Conservation (phyloP, 1,140 invertebrate genomes). For the Drosophila nebulosa region DNA sequence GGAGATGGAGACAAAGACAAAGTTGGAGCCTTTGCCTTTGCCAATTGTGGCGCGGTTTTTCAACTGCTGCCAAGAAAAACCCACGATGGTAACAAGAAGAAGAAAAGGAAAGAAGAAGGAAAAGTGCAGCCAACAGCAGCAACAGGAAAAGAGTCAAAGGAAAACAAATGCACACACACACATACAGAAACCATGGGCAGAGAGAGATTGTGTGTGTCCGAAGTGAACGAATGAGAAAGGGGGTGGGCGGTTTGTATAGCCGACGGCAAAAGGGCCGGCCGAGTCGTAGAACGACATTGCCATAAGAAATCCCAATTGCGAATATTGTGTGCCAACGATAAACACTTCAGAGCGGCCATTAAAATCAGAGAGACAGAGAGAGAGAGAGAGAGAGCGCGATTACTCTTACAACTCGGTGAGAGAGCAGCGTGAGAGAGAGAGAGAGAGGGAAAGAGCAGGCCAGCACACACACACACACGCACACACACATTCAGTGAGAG, state of each 20-base stretch:
- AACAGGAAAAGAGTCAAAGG: slow-evolving; percentile 47
- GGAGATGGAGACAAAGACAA: slow-evolving; percentile 32
- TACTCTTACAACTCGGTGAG: slow-evolving; percentile 10
- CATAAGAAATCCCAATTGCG: slow-evolving; percentile 78
- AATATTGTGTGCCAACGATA: slow-evolving; percentile 81
- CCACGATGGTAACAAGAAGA: slow-evolving; percentile 3
- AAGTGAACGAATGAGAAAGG: slow-evolving; percentile 52
- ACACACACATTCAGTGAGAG: slow-evolving; percentile 15
- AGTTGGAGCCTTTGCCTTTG: slow-evolving; percentile 32
- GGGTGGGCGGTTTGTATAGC: slow-evolving; percentile 55
- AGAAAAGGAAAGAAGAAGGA: slow-evolving; percentile 39
- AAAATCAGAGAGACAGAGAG: slow-evolving; percentile 72
- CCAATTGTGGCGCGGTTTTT: slow-evolving; percentile 76
- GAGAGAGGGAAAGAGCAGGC: slow-evolving; percentile 18
- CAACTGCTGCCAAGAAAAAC: slow-evolving; percentile 73
- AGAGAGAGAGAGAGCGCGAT: slow-evolving; percentile 51
- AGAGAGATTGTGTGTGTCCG: neutral
- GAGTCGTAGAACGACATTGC: slow-evolving; percentile 32
- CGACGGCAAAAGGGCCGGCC: slow-evolving; percentile 37
- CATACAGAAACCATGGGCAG: slow-evolving; percentile 24
- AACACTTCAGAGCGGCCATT: slow-evolving; percentile 81
- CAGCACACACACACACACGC: slow-evolving; percentile 11
- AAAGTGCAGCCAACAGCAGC: slow-evolving; percentile 56
- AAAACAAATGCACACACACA: slow-evolving; percentile 36
- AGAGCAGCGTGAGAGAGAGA: neutral